Evolutionary conservation across 2,113 vertebrate genomes (phyloP), one percentile per base, ranked within the genome.

Genomic region (Scomber scombrus): DNA sequence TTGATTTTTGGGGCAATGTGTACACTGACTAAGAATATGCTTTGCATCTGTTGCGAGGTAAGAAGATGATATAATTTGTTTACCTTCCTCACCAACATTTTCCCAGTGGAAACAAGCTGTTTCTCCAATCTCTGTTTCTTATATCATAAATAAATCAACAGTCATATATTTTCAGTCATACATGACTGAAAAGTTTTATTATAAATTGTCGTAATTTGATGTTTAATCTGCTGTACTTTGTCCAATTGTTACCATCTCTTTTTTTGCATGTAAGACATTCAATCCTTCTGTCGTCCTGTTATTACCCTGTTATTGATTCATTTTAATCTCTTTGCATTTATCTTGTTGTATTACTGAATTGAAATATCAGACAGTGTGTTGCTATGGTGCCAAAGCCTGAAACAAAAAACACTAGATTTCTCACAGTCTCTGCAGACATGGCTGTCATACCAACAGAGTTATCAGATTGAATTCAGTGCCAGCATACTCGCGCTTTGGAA

Each of bases 391-490:
- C 60, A 69, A 71, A 49, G 26, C 67, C 26, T 45, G 31, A 75
- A 78, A 69, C 29, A 71, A 61, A 71, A 61, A 55, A 31, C 18
- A 8, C 1, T 18, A 0, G 16, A 47, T n/a, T 34, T 47, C 12
- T 72, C 54, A 2, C 23, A 0, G 50, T 40, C 54, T 50, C 55
- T 57, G 66, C 57, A 75, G 71, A 76, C 40, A 11, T 19, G 18
- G 67, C 78, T 70, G 55, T 67, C 51, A 80, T 31, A 45, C 47
- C 63, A 51, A 75, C 67, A 81, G 34, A 80, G 26, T 80, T 78
- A 78, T 84, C 75, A 45, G 61, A 77, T 26, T 40, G 5, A 66
- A 55, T 23, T 57, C 3, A 7, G 1, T 16, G 68, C 56, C 72
- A 64, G 52, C 64, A 66, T 11, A 71, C 13, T 56, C 47, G 2